phyloP scores from a whole-genome alignment of 2,888 invertebrate genomes.

The Homarus gammarus region DNA sequence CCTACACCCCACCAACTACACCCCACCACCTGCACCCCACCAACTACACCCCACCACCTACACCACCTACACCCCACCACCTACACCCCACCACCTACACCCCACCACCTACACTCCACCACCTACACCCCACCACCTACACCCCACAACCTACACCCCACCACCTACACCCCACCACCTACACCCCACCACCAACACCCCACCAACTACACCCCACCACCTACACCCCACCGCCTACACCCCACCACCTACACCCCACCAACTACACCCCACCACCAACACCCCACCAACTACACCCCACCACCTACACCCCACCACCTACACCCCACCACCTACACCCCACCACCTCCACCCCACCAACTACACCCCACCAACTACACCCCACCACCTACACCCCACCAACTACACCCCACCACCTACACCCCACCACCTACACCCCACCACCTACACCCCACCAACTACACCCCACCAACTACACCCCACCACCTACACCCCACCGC shows the following conservation, averaged over 20 bases:
- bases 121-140: background rate
- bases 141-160: background rate
- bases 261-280: background rate
- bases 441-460: background rate
- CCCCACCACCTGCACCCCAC: background rate
- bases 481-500: background rate
- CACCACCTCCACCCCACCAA: background rate
- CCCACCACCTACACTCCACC: background rate
- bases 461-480: background rate
- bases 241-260: background rate
- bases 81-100: background rate
- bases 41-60: no score
- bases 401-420: slow-evolving; percentile 1
- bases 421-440: background rate
- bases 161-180: no score
- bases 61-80: background rate
- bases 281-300: background rate
- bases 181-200: background rate
- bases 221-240: no score
- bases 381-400: background rate
- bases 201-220: background rate
- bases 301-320: background rate
- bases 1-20: background rate
- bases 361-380: background rate
- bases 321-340: background rate